Percentiles rank a stretch among this genome's conserved stretches.
Evolutionary conservation across 1,140 invertebrate species (phyloP).

Genomic region (Halesus radiatus): DNA sequence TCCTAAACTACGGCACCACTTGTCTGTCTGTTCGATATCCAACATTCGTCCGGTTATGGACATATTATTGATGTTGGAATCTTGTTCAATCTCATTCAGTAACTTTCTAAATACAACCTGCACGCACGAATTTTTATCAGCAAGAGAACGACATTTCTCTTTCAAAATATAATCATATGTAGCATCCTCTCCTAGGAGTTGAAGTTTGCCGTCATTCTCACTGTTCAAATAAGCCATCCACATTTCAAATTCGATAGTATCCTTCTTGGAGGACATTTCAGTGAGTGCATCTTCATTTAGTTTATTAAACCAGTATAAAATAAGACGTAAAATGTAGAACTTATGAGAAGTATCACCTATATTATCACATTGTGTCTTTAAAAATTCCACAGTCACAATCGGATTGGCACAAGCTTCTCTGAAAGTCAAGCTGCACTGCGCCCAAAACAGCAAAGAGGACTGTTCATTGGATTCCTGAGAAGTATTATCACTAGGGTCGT

Average conservation of each 20-base stretch:
- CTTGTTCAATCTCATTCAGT: constrained; percentile 65
- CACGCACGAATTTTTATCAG: background rate
- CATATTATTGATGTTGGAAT: constrained; percentile 62
- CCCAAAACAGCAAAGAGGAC: constrained; percentile 69
- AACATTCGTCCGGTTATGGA: constrained; percentile 47
- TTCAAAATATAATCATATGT: constrained; percentile 57
- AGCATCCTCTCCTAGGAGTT: constrained; percentile 62
- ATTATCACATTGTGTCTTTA: constrained; percentile 68
- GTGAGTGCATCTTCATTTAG: constrained; percentile 59
- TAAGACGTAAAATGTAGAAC: constrained; percentile 70
- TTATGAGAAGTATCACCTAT: constrained; percentile 66
- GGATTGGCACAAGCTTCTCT: constrained; percentile 69
- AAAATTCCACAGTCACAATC: constrained; percentile 71
- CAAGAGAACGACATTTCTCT: constrained; percentile 8
- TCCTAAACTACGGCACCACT: constrained; percentile 55
- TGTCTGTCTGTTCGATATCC: constrained; percentile 48
- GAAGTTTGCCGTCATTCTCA: constrained; percentile 59
- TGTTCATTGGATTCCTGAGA: constrained; percentile 60
- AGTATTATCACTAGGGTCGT: constrained; percentile 60
- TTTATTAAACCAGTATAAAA: constrained; percentile 69
- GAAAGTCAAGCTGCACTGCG: constrained; percentile 72
- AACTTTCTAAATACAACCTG: constrained; percentile 60
- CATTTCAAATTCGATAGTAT: constrained; percentile 70
- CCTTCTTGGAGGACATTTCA: constrained; percentile 63
- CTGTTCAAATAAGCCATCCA: constrained; percentile 68